These are phyloP conservation scores for Montifringilla adamsi DNA, from an alignment of 2,113 vertebrate species.

Conservation along the genomic window DNA sequence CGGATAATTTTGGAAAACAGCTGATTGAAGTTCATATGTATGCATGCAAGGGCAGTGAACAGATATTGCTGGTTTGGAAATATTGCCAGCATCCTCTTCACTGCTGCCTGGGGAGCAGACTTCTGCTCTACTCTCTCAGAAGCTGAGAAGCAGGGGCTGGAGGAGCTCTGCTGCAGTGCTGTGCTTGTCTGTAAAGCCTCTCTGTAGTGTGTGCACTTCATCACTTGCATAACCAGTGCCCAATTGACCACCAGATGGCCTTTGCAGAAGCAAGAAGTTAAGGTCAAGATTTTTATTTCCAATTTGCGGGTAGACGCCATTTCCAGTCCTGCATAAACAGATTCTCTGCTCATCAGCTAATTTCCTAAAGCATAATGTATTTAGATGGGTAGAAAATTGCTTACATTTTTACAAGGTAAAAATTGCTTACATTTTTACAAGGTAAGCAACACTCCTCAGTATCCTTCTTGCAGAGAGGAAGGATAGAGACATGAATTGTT, in stretches of 20 bases:
- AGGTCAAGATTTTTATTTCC: constrained; percentile 3
- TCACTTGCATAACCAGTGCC: background rate
- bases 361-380: background rate
- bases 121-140: background rate
- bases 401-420: background rate
- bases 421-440: background rate
- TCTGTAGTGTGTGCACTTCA: background rate
- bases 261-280: background rate
- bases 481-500: background rate
- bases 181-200: background rate
- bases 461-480: background rate
- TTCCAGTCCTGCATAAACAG: background rate
- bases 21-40: background rate
- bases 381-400: background rate
- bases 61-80: background rate
- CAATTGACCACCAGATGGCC: background rate
- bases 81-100: background rate
- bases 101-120: background rate
- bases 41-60: background rate
- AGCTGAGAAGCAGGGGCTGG: background rate
- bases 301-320: background rate
- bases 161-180: background rate
- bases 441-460: background rate
- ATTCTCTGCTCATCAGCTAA: background rate
- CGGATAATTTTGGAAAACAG: background rate